Base-by-base conservation (phyloP, 2,888 invertebrate genomes). In the Plagodis dolabraria region DNA sequence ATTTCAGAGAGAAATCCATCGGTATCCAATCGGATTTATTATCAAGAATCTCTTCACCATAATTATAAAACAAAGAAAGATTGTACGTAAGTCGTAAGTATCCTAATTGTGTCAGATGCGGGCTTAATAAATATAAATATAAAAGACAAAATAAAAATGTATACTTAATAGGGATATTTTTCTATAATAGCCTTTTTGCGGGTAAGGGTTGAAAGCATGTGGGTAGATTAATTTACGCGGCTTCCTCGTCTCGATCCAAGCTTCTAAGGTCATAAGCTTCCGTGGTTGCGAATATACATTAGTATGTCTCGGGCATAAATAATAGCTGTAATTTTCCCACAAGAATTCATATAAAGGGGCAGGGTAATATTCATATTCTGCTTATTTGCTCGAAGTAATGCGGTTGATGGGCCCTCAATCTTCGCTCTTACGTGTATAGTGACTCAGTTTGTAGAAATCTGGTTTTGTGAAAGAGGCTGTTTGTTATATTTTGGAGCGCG, bases 241-340 rank as follows among this genome's bases (percentile, higher is more conserved):
- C 22, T 22, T 22, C 22, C 22, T 22, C 4, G 22, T 51, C 57
- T 47, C 58, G 51, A 43, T 54, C 59, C 49, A n/a, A 45, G 43
- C 52, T 35, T 53, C 71, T 70, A 70, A 69, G 70, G 63, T 69
- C 71, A 70, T 69, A 70, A 59, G 67, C 64, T 67, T 62, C 70
- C 66, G 64, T 69, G 64, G 65, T 71, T 68, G 63, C 56, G 54
- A 67, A 67, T 66, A 70, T 59, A 62, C 70, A 70, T 72, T 73
- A 80, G 77, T 78, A 80, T 75, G 69, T 66, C 69, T 68, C 70
- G 74, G 61, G 61, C 60, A 70, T 72, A 72, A 72, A 73, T 78
- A 75, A 77, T 71, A 66, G 68, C 64, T 67, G 58, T 75, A 71
- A 74, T 74, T 70, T 70, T 70, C 64, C 42, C 58, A 70, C 53